Evolutionary conservation across 2,888 invertebrate species (phyloP).

Genomic region (Scelioninae gen. 1): DNA sequence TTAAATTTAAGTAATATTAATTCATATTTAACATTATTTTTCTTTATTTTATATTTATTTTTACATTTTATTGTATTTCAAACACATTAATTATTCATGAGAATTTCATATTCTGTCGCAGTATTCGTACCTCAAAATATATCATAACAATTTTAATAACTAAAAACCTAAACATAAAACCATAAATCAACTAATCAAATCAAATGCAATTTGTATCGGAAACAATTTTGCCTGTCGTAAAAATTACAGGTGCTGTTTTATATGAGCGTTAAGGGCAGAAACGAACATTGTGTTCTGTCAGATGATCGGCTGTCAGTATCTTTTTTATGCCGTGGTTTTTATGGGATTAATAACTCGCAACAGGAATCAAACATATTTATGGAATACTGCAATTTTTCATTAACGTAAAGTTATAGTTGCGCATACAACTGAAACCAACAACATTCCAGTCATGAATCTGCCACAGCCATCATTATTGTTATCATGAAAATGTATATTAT

Average conservation of each 20-base stretch:
- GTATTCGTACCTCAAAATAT: background rate
- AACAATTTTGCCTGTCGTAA: constrained; percentile 27
- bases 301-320: constrained; percentile 28
- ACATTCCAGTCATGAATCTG: too few species aligned
- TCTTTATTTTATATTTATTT: too few species aligned
- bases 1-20: too few species aligned
- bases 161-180: background rate
- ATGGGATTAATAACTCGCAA: constrained; percentile 35
- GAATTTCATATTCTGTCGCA: too few species aligned
- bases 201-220: constrained; percentile 38
- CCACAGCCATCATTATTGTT: too few species aligned
- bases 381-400: constrained; percentile 43
- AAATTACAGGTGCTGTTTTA: constrained; percentile 43
- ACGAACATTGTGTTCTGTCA: constrained; percentile 33
- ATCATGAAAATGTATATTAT: background rate
- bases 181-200: constrained; percentile 30
- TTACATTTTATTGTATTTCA: too few species aligned
- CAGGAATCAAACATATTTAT: constrained; percentile 54
- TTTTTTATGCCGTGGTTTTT: constrained; percentile 34
- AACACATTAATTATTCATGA: too few species aligned
- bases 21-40: too few species aligned
- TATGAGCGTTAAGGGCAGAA: constrained; percentile 22
- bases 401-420: constrained; percentile 42
- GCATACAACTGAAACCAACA: too few species aligned
- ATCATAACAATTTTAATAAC: background rate